Percentiles rank a stretch among this genome's conserved stretches.
phyloP scores from a whole-genome alignment of 2,888 invertebrate genomes.

The Cecidostiba fungosa region DNA sequence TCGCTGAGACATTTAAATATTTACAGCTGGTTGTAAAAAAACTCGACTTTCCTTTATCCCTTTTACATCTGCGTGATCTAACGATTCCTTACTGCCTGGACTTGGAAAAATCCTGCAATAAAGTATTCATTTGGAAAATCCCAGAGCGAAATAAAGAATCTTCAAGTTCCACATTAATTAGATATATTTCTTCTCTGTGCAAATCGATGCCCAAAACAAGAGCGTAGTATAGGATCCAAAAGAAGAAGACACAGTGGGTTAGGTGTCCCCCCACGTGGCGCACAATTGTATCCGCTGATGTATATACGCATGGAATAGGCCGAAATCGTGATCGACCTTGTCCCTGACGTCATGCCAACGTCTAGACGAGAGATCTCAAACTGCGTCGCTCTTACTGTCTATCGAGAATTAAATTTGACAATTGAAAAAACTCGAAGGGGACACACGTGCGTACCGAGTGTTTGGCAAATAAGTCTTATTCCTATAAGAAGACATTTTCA shows the following conservation, averaged over 20 bases:
- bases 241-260: neutral
- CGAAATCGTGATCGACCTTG: conserved; percentile 73
- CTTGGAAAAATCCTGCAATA: neutral
- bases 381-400: neutral
- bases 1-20: neutral
- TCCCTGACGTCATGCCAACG: conserved; percentile 72
- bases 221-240: neutral
- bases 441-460: neutral
- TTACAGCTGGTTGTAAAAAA: neutral
- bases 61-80: neutral
- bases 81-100: neutral
- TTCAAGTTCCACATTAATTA: neutral
- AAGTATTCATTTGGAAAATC: neutral
- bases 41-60: neutral
- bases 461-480: neutral
- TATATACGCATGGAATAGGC: neutral
- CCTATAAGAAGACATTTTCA: neutral
- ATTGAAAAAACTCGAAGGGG: neutral
- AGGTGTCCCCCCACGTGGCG: neutral
- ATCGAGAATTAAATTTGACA: conserved; percentile 21
- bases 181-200: too few relatives aligned
- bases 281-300: neutral
- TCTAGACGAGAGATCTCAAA: conserved; percentile 72
- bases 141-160: neutral
- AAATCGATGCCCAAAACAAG: neutral